These are phyloP conservation scores for Temnothorax longispinosus DNA, from an alignment of 1,140 invertebrate species.

Conservation along the genomic window DNA sequence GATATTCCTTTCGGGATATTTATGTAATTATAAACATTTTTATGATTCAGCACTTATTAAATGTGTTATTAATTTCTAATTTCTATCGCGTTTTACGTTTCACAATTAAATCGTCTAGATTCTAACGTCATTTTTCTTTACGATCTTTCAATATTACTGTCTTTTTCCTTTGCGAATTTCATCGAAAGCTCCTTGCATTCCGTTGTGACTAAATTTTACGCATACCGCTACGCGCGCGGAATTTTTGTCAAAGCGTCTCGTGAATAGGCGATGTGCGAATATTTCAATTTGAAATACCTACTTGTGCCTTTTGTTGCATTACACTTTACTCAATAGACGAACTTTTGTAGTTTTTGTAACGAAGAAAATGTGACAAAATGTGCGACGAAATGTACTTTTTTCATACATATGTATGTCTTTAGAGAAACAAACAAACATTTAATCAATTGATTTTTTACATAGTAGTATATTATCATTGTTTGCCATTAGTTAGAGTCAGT, in stretches of 20 bases:
- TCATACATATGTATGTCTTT: not conserved
- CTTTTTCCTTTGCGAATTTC: constrained; percentile 24
- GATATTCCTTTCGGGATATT: not conserved
- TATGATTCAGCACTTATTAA: not conserved
- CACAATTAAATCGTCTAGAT: not conserved
- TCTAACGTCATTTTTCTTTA: not conserved
- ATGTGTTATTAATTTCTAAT: not conserved
- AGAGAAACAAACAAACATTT: not conserved
- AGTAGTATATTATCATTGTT: not conserved
- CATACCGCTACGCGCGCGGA: constrained; percentile 51
- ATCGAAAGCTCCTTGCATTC: constrained; percentile 39
- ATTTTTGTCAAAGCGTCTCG: constrained; percentile 61
- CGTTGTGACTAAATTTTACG: constrained; percentile 40
- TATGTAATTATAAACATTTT: not conserved
- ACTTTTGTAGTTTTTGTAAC: constrained; percentile 7
- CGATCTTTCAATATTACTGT: not conserved
- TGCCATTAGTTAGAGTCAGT: not conserved
- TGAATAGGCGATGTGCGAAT: constrained; percentile 31
- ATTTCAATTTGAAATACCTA: constrained; percentile 43
- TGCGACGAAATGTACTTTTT: not conserved
- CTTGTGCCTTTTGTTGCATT: constrained; percentile 41
- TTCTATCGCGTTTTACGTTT: not conserved
- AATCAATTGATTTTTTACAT: not conserved
- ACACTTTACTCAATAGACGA: constrained; percentile 27
- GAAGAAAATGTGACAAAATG: not conserved